These are phyloP conservation scores for Maniola hyperantus DNA, from an alignment of 2,888 invertebrate species.

Conservation along the genomic window DNA sequence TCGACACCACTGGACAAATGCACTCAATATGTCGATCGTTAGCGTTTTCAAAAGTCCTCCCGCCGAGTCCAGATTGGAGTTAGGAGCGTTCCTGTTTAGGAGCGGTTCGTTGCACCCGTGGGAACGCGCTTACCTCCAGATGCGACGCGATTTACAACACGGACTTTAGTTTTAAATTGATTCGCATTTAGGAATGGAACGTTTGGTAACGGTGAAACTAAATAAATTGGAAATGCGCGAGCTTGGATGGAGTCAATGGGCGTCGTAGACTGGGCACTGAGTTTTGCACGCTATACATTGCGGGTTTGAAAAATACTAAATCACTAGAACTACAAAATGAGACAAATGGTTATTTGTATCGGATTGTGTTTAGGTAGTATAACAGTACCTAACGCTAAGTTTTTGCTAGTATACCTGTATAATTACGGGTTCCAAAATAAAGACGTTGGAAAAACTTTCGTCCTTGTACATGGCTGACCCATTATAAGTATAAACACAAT, in stretches of 20 bases:
- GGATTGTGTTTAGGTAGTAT: no score
- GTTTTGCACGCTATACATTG: no score
- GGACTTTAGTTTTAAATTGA: constrained; percentile 30
- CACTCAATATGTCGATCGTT: constrained; percentile 62
- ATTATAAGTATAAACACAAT: constrained; percentile 46
- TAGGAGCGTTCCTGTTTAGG: constrained; percentile 48
- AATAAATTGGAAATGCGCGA: neutral
- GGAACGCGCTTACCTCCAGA: constrained; percentile 48
- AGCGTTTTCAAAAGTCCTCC: constrained; percentile 71
- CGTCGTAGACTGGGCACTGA: no score
- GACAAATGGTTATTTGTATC: no score
- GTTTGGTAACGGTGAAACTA: neutral
- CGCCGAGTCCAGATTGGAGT: constrained; percentile 59
- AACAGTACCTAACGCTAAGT: no score
- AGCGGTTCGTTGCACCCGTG: constrained; percentile 64
- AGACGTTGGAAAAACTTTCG: constrained; percentile 1
- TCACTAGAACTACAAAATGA: no score
- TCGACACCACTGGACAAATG: constrained; percentile 50
- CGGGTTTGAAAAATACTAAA: no score
- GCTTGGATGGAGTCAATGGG: no score
- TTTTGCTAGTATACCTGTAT: no score
- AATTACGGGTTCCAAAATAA: neutral
- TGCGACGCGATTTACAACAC: constrained; percentile 30
- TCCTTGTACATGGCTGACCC: constrained; percentile 28
- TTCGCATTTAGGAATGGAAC: constrained; percentile 12